Conservation (phyloP, 2,797 vertebrate genomes). For the Sus cebifrons region DNA sequence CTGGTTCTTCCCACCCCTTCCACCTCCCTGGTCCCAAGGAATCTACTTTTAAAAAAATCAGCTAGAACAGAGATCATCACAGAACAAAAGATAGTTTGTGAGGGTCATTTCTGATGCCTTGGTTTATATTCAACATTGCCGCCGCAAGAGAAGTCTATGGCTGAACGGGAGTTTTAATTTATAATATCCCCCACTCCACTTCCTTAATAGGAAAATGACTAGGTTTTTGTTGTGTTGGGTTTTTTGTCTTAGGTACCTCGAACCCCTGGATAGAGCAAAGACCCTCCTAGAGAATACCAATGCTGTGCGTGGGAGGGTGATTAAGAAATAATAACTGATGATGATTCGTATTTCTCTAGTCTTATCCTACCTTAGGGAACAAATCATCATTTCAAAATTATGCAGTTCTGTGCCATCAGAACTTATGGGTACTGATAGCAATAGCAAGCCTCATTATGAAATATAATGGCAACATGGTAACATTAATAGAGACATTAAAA, state of each 20-base stretch:
- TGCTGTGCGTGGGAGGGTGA: not conserved
- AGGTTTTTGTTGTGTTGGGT: not conserved
- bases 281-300: not conserved
- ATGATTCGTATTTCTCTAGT: conserved; percentile 27
- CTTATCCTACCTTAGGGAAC: not conserved
- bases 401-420: not conserved
- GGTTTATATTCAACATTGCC: conserved; percentile 2
- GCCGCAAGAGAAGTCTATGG: not conserved
- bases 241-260: not conserved
- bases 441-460: not conserved
- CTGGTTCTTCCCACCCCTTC: not conserved
- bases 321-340: not conserved
- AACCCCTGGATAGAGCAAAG: not conserved
- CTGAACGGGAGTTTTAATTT: not conserved
- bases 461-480: not conserved
- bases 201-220: conserved; percentile 12
- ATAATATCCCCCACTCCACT: not conserved
- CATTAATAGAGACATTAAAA: not conserved
- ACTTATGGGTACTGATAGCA: not conserved
- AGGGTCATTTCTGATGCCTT: not conserved
- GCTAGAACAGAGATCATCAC: conserved; percentile 31
- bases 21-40: not conserved
- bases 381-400: conserved; percentile 27
- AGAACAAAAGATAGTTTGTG: not conserved
- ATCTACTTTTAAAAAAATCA: conserved; percentile 50